Conservation (phyloP, 35 echinoderm and acorn worm genomes). For the Heliocidaris erythrogramma region DNA sequence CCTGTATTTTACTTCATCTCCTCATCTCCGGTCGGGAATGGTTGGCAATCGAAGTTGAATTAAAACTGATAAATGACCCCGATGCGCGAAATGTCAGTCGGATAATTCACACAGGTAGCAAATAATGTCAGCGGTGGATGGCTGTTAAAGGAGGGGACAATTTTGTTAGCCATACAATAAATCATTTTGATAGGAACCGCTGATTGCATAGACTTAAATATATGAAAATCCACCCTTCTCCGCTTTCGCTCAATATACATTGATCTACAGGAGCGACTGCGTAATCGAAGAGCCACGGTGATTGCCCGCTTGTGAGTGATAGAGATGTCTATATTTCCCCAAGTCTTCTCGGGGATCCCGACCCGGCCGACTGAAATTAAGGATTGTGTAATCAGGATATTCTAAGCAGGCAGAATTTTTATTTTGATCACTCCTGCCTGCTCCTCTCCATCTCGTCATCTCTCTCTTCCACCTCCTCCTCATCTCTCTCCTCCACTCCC, state of each 20-base stretch:
- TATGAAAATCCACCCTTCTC: constrained; percentile 15
- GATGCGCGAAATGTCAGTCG: constrained; percentile 32
- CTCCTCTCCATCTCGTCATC: not conserved
- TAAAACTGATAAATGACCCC: constrained; percentile 53
- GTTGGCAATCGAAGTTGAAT: constrained; percentile 37
- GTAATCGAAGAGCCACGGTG: not conserved
- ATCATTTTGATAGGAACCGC: constrained; percentile 22
- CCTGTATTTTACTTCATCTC: not conserved
- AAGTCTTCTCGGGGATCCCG: not conserved
- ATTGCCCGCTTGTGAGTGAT: constrained; percentile 8
- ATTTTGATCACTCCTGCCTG: not conserved
- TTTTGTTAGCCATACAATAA: constrained; percentile 47
- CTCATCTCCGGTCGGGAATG: constrained; percentile 25
- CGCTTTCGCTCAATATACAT: constrained; percentile 2
- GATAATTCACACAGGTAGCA: constrained; percentile 49
- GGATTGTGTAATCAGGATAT: constrained; percentile 41
- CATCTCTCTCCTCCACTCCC: not conserved
- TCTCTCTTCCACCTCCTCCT: not conserved
- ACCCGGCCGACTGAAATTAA: constrained; percentile 16
- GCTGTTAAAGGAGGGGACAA: constrained; percentile 10
- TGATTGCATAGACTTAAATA: constrained; percentile 5
- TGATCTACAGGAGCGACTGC: not conserved
- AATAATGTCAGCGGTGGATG: constrained; percentile 45
- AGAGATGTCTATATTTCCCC: not conserved
- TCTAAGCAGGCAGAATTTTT: not conserved